Evolutionary conservation across 2,113 vertebrate genomes (phyloP).

Genomic region (Promerops cafer): DNA sequence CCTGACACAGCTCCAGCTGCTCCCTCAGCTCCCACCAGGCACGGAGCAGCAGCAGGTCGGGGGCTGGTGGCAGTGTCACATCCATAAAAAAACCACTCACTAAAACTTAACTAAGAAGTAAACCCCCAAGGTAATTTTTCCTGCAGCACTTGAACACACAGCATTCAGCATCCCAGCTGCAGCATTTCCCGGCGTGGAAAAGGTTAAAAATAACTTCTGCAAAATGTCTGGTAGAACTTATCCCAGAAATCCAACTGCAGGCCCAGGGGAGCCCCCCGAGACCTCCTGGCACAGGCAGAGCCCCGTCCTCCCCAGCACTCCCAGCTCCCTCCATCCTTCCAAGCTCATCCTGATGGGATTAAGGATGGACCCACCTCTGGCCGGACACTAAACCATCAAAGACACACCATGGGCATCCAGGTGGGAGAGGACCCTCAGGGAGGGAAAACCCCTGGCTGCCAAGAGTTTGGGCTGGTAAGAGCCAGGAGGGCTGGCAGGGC

Average conservation of each 20-base stretch:
- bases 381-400: not conserved
- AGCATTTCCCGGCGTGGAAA: not conserved
- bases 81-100: not conserved
- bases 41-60: not conserved
- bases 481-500: not conserved
- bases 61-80: not conserved
- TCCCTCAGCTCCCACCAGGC: not conserved
- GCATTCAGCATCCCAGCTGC: not conserved
- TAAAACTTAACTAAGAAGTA: not conserved
- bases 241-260: not conserved
- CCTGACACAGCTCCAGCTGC: not conserved
- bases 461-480: slow-evolving; percentile 3
- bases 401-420: rapidly evolving
- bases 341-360: not conserved
- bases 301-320: rapidly evolving
- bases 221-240: not conserved
- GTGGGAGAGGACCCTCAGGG: not conserved
- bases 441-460: not conserved
- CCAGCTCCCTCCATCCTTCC: not conserved
- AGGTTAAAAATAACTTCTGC: not conserved
- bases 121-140: not conserved
- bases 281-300: not conserved
- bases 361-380: not conserved
- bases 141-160: not conserved
- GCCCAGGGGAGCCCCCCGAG: rapidly evolving